A percentile compares a stretch with the other conserved stretches of the same genome.
Evolutionary conservation across 2,797 vertebrate species (phyloP).

Genomic region (Todus mexicanus): DNA sequence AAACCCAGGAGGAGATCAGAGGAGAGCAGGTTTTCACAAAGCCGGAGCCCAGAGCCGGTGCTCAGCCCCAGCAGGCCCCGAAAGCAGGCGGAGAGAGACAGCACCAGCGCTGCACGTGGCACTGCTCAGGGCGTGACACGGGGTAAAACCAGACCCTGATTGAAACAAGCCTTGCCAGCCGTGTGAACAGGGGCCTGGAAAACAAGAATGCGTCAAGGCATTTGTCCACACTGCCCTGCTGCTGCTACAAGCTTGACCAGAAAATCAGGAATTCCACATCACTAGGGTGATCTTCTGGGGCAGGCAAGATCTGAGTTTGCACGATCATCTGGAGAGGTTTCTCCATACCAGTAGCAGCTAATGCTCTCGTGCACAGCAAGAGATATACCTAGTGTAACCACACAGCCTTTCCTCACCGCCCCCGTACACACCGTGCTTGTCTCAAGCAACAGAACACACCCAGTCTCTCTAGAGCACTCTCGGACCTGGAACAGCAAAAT

Average conservation of each 20-base stretch:
- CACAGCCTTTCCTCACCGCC: not conserved
- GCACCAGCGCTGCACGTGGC: not conserved
- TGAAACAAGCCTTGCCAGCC: not conserved
- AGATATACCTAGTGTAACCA: not conserved
- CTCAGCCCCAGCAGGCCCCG: not conserved
- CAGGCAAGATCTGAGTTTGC: not conserved
- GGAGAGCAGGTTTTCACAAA: not conserved
- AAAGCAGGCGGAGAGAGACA: not conserved
- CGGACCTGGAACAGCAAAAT: not conserved
- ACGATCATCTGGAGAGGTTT: not conserved
- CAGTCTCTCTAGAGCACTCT: not conserved
- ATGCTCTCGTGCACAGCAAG: not conserved
- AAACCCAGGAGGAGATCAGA: not conserved
- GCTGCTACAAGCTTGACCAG: not conserved
- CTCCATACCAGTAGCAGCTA: not conserved
- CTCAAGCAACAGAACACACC: not conserved
- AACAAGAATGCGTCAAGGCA: not conserved
- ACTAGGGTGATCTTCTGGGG: not conserved
- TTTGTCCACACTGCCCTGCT: not conserved
- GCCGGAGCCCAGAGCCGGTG: not conserved
- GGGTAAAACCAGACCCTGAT: not conserved
- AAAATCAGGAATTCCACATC: not conserved
- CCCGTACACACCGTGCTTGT: not conserved
- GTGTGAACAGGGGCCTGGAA: not conserved
- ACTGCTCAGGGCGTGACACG: not conserved